These are phyloP conservation scores for Sphenodon punctatus DNA, from an alignment of 2,797 vertebrate species.

Conservation along the genomic window DNA sequence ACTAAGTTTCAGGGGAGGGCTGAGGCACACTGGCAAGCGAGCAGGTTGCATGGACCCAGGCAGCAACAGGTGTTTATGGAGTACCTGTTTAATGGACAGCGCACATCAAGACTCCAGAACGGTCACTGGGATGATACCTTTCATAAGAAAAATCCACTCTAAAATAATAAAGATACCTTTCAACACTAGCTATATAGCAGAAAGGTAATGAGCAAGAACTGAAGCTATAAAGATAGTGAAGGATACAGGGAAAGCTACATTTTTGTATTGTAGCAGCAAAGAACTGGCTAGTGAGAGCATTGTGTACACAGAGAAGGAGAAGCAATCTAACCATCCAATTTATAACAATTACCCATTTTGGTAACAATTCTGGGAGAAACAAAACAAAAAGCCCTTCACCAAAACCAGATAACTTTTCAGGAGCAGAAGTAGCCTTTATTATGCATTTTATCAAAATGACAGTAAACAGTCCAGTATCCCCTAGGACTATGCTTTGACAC, in stretches of 20 bases:
- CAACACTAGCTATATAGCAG: no score
- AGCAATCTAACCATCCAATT: not conserved
- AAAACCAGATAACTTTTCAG: not conserved
- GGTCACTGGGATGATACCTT: not conserved
- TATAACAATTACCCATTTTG: accelerated
- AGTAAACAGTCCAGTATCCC: no score
- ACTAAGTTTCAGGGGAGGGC: not conserved
- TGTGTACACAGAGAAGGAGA: not conserved
- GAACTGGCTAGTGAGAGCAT: accelerated
- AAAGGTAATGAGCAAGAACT: no score
- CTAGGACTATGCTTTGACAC: not conserved
- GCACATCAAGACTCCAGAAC: not conserved
- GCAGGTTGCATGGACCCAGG: no score
- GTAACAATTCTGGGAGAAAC: not conserved
- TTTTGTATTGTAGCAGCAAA: not conserved
- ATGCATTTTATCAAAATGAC: accelerated
- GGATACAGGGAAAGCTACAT: not conserved
- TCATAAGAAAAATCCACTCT: not conserved
- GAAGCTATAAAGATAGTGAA: no score
- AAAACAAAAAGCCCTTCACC: no score
- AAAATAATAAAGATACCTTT: not conserved
- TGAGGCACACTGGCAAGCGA: not conserved
- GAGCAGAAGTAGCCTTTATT: not conserved
- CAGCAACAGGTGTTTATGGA: no score
- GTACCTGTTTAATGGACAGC: not conserved